Evolutionary conservation across 2,888 invertebrate species (phyloP), one percentile per base, ranked within the genome.

Genomic region (Fragum sueziense): DNA sequence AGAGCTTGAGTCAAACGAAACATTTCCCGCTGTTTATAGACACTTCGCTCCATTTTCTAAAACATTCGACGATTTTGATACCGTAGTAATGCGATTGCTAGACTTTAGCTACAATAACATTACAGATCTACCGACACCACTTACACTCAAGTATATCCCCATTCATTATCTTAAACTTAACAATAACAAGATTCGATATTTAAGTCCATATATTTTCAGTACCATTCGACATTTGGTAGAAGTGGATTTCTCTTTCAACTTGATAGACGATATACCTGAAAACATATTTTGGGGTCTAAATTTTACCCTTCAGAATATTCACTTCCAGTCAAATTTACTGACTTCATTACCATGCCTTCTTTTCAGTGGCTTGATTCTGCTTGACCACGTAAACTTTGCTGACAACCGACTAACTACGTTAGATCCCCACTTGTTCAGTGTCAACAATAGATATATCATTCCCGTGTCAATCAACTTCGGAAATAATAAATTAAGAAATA

Each of bases 301-400:
- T 2, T n/a, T n/a, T n/a, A 31, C 20, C 17, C 33, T 61, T 9
- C 61, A 61, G 31, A 33, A 33, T 33, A 20, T 61, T 31, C 9
- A 61, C n/a, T 61, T 61, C n/a, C 20, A 61, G 7, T 61, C 61
- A 20, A 61, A 61, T 33, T n/a, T 29, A 11, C 20, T 61, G 31
- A 1, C 61, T 17, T 61, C 61, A 0, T 20, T 61, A 7, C 61
- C 61, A 6, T n/a, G 29, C 3, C 11, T 31, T 1, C 33, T 61
- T 11, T 61, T 61, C 20, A 1, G 9, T 0, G 61, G 61, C 14
- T 29, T 61, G 17, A 22, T 61, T 20, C 14, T 3, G 31, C 33
- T 61, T 11, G 17, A 29, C n/a, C 27, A 31, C 17, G 61, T 61
- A 17, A 61, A 61, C 61, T 61, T 61, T 33, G 61, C 61, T 31